Evolutionary conservation across 2,113 vertebrate species (phyloP), one percentile per base, ranked within the genome.

Genomic region (Cnemophilus loriae): DNA sequence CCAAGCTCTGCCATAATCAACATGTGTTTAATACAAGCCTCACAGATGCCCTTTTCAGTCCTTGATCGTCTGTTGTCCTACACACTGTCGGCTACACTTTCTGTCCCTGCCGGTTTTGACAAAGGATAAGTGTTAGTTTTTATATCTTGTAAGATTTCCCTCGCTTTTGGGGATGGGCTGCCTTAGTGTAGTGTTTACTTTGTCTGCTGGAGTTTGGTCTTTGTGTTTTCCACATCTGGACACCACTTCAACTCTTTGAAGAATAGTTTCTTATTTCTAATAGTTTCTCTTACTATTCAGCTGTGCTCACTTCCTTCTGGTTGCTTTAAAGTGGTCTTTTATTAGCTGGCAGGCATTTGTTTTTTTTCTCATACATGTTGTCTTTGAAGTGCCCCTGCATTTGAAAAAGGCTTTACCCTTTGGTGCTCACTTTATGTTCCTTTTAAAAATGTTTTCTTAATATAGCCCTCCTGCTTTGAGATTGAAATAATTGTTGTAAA

Each of bases 381-480:
- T 80, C 82, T 93, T 90, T 88, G 83, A 90, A 92, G 63, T 56
- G 46, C 60, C 57, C 61, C 37, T 93, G 57, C 57, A 28, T 86
- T 90, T 82, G 42, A 57, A 76, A 76, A 33, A 79, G 52, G 11
- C 44, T 82, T 90, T 82, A 78, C 42, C 26, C 35, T 89, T 89
- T 52, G n/a, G 32, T 85, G 60, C 60, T 90, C 13, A 6, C 47
- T 88, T 95, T 90, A 47, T 85, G 23, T 64, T 92, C 16, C 35
- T 79, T 92, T 88, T 47, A 7, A 68, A 92, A 64, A 35, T 39
- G 7, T 83, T 64, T 50, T 80, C 52, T 68, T 82, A 53, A 57
- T 71, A 35, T 39, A 85, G 16, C 30, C 15, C 21, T 79, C 44
- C 39, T 83, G 35, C 39, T 90, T 71, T 75, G 52, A 84, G 26